Evolutionary conservation across 2,113 vertebrate species (phyloP).

Genomic region (Cricetomys ansorgei): DNA sequence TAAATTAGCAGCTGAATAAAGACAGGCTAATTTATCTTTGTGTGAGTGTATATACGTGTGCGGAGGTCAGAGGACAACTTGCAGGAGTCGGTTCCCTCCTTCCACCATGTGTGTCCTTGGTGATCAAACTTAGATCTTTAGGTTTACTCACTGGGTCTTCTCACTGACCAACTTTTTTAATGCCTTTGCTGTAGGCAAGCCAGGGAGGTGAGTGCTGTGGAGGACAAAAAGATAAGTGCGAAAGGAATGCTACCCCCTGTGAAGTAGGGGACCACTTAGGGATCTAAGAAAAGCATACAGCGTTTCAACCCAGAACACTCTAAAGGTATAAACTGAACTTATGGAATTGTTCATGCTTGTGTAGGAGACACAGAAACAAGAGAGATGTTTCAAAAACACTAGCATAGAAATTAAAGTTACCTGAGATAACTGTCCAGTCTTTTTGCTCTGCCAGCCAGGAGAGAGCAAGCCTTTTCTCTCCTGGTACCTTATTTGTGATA

Average conservation of each 20-base stretch:
- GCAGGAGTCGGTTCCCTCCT: neutral
- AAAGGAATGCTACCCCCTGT: neutral
- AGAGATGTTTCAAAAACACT: neutral
- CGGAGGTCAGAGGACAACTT: neutral
- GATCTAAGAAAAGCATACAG: neutral
- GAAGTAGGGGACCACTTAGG: neutral
- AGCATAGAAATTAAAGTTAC: constrained; percentile 13
- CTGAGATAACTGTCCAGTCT: neutral
- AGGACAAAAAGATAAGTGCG: neutral
- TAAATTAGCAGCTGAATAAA: constrained; percentile 23
- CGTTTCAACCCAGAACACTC: neutral
- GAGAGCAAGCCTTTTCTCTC: neutral
- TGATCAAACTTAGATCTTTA: neutral
- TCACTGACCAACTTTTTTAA: neutral
- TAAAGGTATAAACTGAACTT: neutral
- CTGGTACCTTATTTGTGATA: neutral
- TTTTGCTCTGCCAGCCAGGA: neutral
- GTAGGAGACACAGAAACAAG: constrained; percentile 47
- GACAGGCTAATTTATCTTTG: constrained; percentile 10
- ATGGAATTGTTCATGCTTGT: neutral
- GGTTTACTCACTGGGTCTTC: neutral
- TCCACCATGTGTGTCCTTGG: neutral
- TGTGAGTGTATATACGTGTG: too few relatives aligned
- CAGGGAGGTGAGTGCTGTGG: neutral
- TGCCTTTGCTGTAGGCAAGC: neutral